Conservation (phyloP, 2,888 invertebrate species). For the Clitarchus hookeri region DNA sequence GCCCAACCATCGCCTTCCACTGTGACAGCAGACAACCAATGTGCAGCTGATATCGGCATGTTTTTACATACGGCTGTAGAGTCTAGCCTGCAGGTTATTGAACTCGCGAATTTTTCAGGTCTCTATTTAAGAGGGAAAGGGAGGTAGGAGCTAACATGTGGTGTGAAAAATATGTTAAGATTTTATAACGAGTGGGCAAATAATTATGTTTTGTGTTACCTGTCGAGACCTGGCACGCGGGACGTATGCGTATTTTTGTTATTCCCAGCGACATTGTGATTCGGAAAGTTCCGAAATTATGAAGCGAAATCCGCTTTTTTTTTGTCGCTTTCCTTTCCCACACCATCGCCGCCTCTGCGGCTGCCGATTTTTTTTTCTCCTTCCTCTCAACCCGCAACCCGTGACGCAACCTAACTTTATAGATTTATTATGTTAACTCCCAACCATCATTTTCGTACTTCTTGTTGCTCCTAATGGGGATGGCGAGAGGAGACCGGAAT, state of each 20-base stretch:
- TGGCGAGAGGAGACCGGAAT: not conserved
- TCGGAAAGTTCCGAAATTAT: not conserved
- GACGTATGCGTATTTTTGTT: not conserved
- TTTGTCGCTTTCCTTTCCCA: not conserved
- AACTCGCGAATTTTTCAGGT: too few relatives aligned
- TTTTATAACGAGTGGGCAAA: not conserved
- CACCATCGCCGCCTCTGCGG: not conserved
- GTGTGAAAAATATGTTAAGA: not conserved
- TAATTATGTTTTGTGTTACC: not conserved
- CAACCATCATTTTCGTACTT: not conserved
- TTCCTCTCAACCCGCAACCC: not conserved
- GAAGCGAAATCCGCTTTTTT: not conserved
- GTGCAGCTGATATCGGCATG: too few relatives aligned
- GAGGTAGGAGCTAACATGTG: not conserved
- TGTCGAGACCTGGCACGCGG: not conserved
- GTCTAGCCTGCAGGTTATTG: too few relatives aligned
- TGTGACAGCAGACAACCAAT: too few relatives aligned
- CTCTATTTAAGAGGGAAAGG: too few relatives aligned
- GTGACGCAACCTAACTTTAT: not conserved
- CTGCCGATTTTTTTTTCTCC: not conserved
- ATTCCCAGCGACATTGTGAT: not conserved
- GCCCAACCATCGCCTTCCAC: too few relatives aligned
- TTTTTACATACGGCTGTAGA: too few relatives aligned
- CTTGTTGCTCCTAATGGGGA: not conserved
- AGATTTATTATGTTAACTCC: slow-evolving; percentile 1